A percentile compares a stretch with the other conserved stretches of the same genome.
These are phyloP conservation scores for Petrolisthes manimaculis DNA, from an alignment of 2,888 invertebrate genomes.

Conservation along the genomic window DNA sequence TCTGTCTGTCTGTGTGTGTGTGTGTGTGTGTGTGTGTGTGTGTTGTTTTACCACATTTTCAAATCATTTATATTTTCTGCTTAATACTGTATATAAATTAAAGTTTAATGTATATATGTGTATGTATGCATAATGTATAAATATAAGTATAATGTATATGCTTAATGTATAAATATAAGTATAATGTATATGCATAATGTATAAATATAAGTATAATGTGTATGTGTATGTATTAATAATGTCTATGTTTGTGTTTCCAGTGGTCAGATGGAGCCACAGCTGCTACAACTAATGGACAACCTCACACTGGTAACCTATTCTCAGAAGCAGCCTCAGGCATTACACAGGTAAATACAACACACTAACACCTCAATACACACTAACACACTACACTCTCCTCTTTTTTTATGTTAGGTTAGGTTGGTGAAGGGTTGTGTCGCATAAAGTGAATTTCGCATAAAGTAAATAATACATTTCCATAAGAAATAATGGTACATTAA, in stretches of 20 bases:
- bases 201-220: background rate
- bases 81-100: background rate
- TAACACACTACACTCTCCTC: no score
- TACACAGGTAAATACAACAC: no score
- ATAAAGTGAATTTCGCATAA: no score
- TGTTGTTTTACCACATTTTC: no score
- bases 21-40: background rate
- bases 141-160: background rate
- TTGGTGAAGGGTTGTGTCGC: no score
- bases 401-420: no score
- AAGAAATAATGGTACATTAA: no score
- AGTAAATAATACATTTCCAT: no score
- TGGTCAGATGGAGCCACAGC: background rate
- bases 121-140: background rate
- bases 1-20: constrained; percentile 4
- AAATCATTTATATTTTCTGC: no score
- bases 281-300: constrained; percentile 72
- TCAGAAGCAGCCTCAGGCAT: constrained; percentile 74
- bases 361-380: no score
- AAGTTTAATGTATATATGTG: background rate
- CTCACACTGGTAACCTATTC: constrained; percentile 78
- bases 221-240: constrained; percentile 5
- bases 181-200: background rate
- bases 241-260: constrained; percentile 8
- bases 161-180: background rate